Evolutionary conservation across 1,140 invertebrate species (phyloP), one percentile per base, ranked within the genome.

Genomic region (Trichoplusia ni): DNA sequence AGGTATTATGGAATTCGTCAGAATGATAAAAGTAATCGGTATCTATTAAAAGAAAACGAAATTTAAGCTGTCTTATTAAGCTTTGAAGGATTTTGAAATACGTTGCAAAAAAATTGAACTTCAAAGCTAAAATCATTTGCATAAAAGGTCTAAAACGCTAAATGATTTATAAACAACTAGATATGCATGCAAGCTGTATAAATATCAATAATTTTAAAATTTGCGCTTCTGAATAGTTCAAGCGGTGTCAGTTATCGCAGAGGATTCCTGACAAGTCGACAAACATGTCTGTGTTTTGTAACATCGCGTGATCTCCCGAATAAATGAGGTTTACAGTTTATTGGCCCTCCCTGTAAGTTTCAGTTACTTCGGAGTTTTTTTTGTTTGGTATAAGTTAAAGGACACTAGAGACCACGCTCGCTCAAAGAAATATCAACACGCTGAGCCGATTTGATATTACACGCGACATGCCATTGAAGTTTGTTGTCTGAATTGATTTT

Each of bases 221-320:
- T 49, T 29, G 40, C n/a, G 16, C 16, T 19, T 40, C 16, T 21
- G 19, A 47, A 29, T 29, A 51, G 5, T 4, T 16, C 18, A 33
- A 51, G n/a, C 27, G 27, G 33, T 31, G 33, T 14, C 5, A 38
- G 27, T 38, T 64, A 31, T 56, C 9, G 27, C 35, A 21, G 9
- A 35, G 29, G 8, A 4, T 44, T 42, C 27, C 64, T 61, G 75
- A 75, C 70, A 69, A 61, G 65, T 72, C 62, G 60, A 72, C 69
- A 76, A 79, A 79, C 73, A 73, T 70, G 60, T 54, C 61, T 16
- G n/a, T 21, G 37, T 44, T 53, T 21, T 16, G 53, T 56, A 69
- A 64, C 69, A 84, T 87, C 81, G 82, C 84, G 84, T 87, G 84
- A 76, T 79, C 71, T 79, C 35, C 76, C 66, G 64, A 81, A 84